Conservation (phyloP, 2,888 invertebrate species). For the Philonicus albiceps region DNA sequence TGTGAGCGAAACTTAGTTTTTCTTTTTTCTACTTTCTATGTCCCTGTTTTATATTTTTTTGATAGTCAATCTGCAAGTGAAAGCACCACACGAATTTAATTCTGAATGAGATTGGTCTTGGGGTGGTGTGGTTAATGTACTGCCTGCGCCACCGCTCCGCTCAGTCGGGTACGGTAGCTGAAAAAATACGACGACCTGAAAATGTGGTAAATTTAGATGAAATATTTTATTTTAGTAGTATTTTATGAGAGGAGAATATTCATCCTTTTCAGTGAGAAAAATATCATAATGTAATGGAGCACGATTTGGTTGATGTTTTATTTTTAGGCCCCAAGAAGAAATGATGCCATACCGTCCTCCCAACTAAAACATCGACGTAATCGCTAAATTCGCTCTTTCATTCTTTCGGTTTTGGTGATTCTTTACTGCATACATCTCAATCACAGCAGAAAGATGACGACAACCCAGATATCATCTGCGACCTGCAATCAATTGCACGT, state of each 20-base stretch:
- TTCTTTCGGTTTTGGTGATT: not conserved
- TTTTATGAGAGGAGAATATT: not conserved
- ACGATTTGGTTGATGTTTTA: not conserved
- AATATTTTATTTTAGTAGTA: not conserved
- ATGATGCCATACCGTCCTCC: not conserved
- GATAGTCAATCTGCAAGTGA: not conserved
- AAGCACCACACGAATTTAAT: not conserved
- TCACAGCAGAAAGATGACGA: not conserved
- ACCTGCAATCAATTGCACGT: not conserved
- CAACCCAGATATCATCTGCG: not conserved
- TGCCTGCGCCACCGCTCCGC: not conserved
- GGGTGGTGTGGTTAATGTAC: not conserved
- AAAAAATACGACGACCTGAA: not conserved
- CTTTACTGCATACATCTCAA: not conserved
- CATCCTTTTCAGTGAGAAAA: not conserved
- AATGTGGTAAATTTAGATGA: constrained; percentile 9
- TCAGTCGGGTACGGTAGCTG: not conserved
- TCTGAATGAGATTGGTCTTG: not conserved
- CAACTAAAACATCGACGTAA: not conserved
- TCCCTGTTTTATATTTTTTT: not conserved
- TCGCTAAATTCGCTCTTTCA: not conserved
- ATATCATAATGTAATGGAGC: not conserved
- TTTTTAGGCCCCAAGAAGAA: not conserved
- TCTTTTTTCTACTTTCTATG: not conserved
- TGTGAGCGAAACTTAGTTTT: not conserved